phyloP scores from a whole-genome alignment of 2,113 vertebrate genomes.

The Malaclemys terrapin region DNA sequence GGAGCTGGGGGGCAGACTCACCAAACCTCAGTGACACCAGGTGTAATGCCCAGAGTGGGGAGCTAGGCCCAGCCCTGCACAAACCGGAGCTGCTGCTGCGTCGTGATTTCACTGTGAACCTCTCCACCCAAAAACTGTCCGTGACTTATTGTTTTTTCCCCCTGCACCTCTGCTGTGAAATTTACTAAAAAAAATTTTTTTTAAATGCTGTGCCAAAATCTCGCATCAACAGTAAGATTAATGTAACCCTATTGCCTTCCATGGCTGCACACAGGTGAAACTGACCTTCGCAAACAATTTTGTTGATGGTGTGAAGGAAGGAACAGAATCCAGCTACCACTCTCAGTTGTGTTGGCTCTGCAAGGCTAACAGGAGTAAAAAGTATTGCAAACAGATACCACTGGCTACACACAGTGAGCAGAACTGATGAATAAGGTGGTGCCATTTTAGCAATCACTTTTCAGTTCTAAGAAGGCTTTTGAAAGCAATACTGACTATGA shows the following conservation, averaged over 20 bases:
- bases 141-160: no score
- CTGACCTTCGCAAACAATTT: background rate
- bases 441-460: background rate
- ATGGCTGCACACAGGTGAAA: background rate
- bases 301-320: background rate
- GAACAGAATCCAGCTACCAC: rapidly evolving
- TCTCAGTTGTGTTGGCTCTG: rapidly evolving
- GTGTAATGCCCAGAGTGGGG: no score
- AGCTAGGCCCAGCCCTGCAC: no score
- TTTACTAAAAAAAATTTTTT: no score
- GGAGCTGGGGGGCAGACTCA: no score
- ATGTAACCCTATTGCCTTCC: background rate
- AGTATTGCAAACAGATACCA: background rate
- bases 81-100: no score
- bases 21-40: no score
- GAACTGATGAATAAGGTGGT: background rate
- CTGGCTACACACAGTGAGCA: background rate
- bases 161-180: no score
- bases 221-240: background rate
- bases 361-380: background rate
- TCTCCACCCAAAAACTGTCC: no score
- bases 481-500: background rate
- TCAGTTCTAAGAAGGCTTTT: background rate
- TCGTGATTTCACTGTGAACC: no score
- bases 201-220: no score